phyloP scores from a whole-genome alignment of 2,888 invertebrate genomes.

The Calliphora vomitoria region DNA sequence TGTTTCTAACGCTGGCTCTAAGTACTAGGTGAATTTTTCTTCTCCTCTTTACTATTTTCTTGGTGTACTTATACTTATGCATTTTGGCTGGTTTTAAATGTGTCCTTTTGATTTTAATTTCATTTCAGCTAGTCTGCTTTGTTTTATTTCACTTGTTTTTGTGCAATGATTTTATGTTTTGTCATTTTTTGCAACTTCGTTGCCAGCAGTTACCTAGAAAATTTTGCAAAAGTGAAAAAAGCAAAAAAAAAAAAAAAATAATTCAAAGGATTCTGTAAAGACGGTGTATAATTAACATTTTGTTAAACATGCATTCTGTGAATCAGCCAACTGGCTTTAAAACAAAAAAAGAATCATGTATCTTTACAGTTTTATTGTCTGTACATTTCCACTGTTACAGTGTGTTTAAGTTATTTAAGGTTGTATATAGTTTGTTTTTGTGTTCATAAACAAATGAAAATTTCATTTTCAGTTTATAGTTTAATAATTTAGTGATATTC shows the following conservation, averaged over 20 bases:
- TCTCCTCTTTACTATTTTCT: neutral
- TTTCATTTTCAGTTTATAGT: too few relatives aligned
- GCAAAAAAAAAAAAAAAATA: neutral
- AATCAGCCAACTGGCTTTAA: too few relatives aligned
- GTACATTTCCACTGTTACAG: too few relatives aligned
- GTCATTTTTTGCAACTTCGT: conserved; percentile 13
- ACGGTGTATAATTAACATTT: too few relatives aligned
- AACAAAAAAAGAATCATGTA: too few relatives aligned
- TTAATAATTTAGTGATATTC: too few relatives aligned
- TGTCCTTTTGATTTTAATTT: conserved; percentile 19
- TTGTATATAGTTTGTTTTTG: too few relatives aligned
- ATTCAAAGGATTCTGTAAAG: neutral
- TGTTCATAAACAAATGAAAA: too few relatives aligned
- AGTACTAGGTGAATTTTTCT: neutral
- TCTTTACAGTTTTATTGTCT: too few relatives aligned
- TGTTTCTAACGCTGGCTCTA: conserved; percentile 1
- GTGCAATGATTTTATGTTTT: conserved; percentile 5
- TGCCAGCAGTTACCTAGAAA: conserved; percentile 9
- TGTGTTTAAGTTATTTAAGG: too few relatives aligned
- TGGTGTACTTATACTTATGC: neutral
- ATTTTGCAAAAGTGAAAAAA: neutral
- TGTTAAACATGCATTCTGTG: neutral
- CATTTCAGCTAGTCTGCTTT: neutral
- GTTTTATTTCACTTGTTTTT: conserved; percentile 5
- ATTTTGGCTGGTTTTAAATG: neutral